Conservation (phyloP, 2,888 invertebrate species). For the Oxycera nigricornis region DNA sequence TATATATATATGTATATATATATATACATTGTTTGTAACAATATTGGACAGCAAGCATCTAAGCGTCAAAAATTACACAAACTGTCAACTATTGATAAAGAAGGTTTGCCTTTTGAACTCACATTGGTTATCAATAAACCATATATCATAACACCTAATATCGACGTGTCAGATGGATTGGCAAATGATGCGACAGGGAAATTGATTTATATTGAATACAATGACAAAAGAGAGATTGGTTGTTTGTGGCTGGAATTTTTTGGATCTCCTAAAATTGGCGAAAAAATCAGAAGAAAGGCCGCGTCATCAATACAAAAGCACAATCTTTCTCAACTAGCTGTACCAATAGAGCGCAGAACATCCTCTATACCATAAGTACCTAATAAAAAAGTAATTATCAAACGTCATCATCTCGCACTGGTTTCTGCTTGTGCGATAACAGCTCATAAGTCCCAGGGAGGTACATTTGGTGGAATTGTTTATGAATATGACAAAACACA, state of each 20-base stretch:
- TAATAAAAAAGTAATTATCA: conserved; percentile 50
- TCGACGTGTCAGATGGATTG: neutral
- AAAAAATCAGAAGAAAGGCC: neutral
- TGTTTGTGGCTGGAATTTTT: neutral
- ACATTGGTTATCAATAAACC: neutral
- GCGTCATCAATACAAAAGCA: neutral
- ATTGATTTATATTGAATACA: neutral
- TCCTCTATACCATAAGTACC: too few relatives aligned
- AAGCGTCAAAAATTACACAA: neutral
- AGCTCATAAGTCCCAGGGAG: conserved; percentile 52
- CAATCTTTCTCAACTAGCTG: neutral
- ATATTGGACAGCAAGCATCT: neutral
- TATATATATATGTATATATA: neutral
- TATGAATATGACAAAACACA: conserved; percentile 49
- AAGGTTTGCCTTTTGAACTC: neutral
- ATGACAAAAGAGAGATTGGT: neutral
- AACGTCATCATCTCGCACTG: conserved; percentile 48
- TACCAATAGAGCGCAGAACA: conserved; percentile 44
- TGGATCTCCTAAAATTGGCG: neutral
- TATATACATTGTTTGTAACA: neutral
- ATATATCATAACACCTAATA: neutral
- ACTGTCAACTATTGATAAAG: neutral
- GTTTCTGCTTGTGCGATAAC: too few relatives aligned
- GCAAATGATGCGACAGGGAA: neutral
- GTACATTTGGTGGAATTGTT: conserved; percentile 49